A percentile compares a stretch with the other conserved stretches of the same genome.
These are phyloP conservation scores for Trissoscelio sp. DNA, from an alignment of 2,888 invertebrate genomes.

Conservation along the genomic window DNA sequence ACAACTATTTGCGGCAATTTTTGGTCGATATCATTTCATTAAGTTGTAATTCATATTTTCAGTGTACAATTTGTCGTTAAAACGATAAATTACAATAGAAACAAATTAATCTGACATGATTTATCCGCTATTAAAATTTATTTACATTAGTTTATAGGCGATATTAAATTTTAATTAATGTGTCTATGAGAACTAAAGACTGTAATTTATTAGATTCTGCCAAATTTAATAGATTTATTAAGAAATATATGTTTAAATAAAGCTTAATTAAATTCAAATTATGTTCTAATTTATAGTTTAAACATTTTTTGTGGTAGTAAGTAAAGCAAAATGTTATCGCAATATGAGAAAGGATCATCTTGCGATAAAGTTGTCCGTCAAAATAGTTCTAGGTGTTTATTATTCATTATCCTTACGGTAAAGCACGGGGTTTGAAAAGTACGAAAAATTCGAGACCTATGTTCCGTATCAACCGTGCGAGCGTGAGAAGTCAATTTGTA, in stretches of 20 bases:
- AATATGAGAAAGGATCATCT: constrained; percentile 15
- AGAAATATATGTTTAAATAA: too few relatives aligned
- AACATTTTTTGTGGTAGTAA: background rate
- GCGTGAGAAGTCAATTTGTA: constrained; percentile 76
- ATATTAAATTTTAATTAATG: background rate
- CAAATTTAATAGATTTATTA: too few relatives aligned
- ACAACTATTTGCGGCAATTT: constrained; percentile 29
- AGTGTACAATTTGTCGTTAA: constrained; percentile 21
- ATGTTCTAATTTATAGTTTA: too few relatives aligned
- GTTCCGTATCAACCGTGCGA: constrained; percentile 74
- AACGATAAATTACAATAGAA: constrained; percentile 1
- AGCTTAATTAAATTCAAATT: too few relatives aligned
- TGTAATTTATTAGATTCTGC: too few relatives aligned
- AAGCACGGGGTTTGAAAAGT: constrained; percentile 72
- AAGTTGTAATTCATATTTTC: constrained; percentile 20
- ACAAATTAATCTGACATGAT: constrained; percentile 5
- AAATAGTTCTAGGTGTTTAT: constrained; percentile 72
- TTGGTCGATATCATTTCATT: constrained; percentile 29
- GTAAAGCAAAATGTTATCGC: background rate
- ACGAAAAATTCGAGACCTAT: constrained; percentile 73
- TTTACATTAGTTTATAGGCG: background rate
- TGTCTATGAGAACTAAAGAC: background rate
- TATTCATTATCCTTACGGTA: constrained; percentile 71
- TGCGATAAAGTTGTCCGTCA: constrained; percentile 59
- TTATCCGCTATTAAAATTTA: background rate